Conservation (phyloP, 1,140 invertebrate species). For the Macrobrachium nipponense region DNA sequence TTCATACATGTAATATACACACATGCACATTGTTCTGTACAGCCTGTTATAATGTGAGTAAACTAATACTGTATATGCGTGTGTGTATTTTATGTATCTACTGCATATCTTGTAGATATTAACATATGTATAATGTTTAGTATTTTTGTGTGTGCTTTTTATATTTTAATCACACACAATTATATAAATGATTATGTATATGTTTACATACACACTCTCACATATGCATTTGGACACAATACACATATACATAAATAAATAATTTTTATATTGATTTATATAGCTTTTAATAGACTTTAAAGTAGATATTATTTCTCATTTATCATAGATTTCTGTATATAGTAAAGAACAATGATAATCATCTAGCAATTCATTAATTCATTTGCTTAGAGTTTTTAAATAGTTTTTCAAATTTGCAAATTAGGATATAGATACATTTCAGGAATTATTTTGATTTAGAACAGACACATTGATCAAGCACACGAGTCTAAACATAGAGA, state of each 20-base stretch:
- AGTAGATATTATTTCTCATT: no score
- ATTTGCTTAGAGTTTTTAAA: not conserved
- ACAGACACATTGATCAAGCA: conserved; percentile 7
- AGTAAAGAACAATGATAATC: no score
- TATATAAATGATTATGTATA: not conserved
- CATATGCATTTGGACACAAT: conserved; percentile 23
- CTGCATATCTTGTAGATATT: not conserved
- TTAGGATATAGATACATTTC: conserved; percentile 5
- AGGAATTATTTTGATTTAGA: conserved; percentile 12
- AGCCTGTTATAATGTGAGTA: not conserved
- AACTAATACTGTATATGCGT: not conserved
- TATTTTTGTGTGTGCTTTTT: not conserved
- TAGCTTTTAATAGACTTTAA: no score
- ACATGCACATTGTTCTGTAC: not conserved
- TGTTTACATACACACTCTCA: not conserved
- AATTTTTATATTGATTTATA: not conserved
- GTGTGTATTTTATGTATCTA: not conserved
- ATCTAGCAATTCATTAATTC: no score
- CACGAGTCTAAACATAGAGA: conserved; percentile 4
- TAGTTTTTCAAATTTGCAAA: conserved; percentile 4
- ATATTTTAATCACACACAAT: not conserved
- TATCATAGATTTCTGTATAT: no score
- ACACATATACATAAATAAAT: conserved; percentile 8
- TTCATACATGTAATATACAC: not conserved
- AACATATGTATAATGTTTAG: not conserved